Evolutionary conservation across 2,113 vertebrate genomes (phyloP).

Genomic region (Leucopsar rothschildi): DNA sequence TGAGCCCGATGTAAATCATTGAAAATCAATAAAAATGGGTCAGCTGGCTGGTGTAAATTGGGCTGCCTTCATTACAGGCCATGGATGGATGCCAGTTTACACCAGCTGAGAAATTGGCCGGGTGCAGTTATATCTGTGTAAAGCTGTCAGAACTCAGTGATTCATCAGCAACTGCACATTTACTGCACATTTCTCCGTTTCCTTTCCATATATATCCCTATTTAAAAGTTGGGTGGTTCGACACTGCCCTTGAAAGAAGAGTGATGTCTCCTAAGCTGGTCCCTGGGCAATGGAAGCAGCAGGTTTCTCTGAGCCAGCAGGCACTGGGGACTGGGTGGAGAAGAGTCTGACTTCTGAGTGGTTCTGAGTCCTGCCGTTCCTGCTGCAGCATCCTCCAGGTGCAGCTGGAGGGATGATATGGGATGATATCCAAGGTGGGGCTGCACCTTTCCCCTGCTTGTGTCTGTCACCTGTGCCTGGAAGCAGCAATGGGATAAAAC

Average conservation of each 20-base stretch:
- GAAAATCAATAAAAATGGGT: slow-evolving; percentile 59
- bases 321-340: neutral
- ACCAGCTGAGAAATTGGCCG: slow-evolving; percentile 58
- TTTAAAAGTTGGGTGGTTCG: slow-evolving; percentile 54
- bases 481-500: neutral
- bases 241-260: slow-evolving; percentile 45
- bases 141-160: slow-evolving; percentile 52
- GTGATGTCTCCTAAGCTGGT: neutral
- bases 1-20: slow-evolving; percentile 27
- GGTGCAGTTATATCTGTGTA: slow-evolving; percentile 47
- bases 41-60: slow-evolving; percentile 58
- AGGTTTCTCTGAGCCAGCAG: neutral
- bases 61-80: slow-evolving; percentile 32
- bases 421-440: neutral
- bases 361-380: neutral
- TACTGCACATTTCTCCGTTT: slow-evolving; percentile 42
- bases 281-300: neutral
- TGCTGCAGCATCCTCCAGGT: neutral
- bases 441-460: neutral
- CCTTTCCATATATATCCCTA: slow-evolving; percentile 3
- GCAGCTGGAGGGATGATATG: neutral
- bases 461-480: fast-evolving
- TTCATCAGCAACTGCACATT: slow-evolving; percentile 49
- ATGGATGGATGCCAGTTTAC: slow-evolving; percentile 56
- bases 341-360: neutral